Evolutionary conservation across 2,888 invertebrate genomes (phyloP), one percentile per base, ranked within the genome.

Genomic region (Eupithecia dodoneata): DNA sequence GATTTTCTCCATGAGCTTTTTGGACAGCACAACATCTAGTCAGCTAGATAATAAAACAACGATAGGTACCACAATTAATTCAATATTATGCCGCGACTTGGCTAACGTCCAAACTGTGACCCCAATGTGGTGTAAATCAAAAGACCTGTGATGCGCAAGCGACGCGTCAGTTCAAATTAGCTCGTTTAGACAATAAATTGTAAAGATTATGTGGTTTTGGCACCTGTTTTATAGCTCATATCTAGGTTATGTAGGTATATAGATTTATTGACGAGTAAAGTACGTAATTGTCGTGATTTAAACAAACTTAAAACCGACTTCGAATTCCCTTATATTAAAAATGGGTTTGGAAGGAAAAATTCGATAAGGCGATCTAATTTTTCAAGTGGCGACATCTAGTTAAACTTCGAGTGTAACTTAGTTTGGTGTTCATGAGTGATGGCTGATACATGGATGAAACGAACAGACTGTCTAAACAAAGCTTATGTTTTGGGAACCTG

Each of bases 61-160:
- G 12, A 18, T 7, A 42, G 47, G 10, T 30, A 18, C 47, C 4
- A 18, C 47, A 9, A 45, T n/a, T 12, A 18, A 70, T 70, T 47
- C 47, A 47, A 18, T 30, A 45, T 70, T 18, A 30, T 18, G 45
- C n/a, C 30, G 30, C 18, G 10, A 12, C 9, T 72, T 77, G 77
- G 77, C 77, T 10, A 0, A 5, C 13, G 5, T 67, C 77, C 76
- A 73, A 30, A 47, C 66, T 41, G 10, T 73, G 67, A 63, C 69
- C 44, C 7, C 74, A 59, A 55, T 74, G 73, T 59, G 74, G 49
- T 71, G 73, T 77, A 77, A 77, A 77, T 77, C 77, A 77, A 69
- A 69, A 72, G 71, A 74, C 67, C 74, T 10, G 9, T n/a, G 67
- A n/a, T 66, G 42, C 66, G 66, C 42, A 42, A 66, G 66, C 71